phyloP scores from a whole-genome alignment of 2,797 vertebrate genomes.

The Peromyscus aztecus region DNA sequence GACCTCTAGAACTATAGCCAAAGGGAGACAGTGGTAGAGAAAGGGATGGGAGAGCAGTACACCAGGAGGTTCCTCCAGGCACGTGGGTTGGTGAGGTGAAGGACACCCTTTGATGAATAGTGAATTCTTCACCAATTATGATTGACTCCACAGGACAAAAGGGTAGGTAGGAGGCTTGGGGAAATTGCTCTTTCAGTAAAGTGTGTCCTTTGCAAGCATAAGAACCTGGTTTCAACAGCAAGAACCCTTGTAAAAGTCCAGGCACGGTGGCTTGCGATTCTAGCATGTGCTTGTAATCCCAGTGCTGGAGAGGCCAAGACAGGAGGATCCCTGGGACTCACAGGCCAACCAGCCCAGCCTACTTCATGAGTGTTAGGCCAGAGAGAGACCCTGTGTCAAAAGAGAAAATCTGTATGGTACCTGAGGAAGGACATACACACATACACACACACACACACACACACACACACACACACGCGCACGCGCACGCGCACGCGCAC shows the following conservation, averaged over 20 bases:
- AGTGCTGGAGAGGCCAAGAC: not conserved
- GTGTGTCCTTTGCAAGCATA: not conserved
- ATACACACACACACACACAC: too few species aligned
- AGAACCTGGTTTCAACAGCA: not conserved
- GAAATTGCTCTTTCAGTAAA: not conserved
- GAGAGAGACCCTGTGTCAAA: not conserved
- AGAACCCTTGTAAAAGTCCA: not conserved
- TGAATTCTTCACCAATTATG: not conserved
- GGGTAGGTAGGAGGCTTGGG: not conserved
- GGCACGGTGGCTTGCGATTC: not conserved
- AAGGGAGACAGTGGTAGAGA: not conserved
- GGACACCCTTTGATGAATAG: accelerated
- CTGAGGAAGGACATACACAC: not conserved
- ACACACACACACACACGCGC: too few species aligned
- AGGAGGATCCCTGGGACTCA: not conserved
- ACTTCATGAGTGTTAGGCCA: not conserved
- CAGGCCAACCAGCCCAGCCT: not conserved
- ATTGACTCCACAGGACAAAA: not conserved
- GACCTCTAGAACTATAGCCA: too few species aligned
- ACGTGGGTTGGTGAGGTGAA: too few species aligned
- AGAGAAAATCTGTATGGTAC: not conserved
- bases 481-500: not conserved
- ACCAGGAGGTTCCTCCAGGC: not conserved
- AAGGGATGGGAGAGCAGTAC: not conserved
- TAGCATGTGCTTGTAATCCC: not conserved